Base-by-base conservation (phyloP, 1,140 invertebrate genomes). In the Drosophila sp. region DNA sequence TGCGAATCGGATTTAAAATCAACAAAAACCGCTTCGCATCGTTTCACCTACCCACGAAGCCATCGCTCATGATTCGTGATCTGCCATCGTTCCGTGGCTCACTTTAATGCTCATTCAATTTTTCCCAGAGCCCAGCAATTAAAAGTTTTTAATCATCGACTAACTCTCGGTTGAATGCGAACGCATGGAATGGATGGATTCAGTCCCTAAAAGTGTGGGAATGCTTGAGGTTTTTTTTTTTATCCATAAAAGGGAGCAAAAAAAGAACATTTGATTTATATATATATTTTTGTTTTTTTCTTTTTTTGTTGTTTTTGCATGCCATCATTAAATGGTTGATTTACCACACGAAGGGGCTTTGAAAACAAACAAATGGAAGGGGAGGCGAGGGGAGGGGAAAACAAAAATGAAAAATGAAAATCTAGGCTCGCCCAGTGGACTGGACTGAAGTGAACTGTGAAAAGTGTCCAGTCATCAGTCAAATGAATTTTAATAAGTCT, bases 1-100 rank as follows among this genome's bases (percentile, higher is more conserved):
- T 61, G 60, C 60, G 60, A 61, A 44, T 11, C 25, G 35, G 60
- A 61, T 61, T 61, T 44, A 61, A 61, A 61, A 41, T 44, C 38
- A 61, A 7, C 44, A 50, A 50, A 50, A 44, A 50, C 23, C 44
- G 44, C 44, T 50, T 27, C 44, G 7, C 6, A 27, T 27, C 44
- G 6, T 44, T 44, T 44, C 41, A 44, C n/a, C 41, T 23, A 47
- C 44, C 17, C 33, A 3, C 44, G 5, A 10, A 38, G 25, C 17
- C 17, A 2, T 25, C 5, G 5, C 44, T 27, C 23, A 50, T 50
- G 44, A 50, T 41, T 40, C 33, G 11, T 41, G 38, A 60, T 60
- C 33, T n/a, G 4, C 33, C n/a, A 30, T n/a, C 33, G 4, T 40
- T 29, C n/a, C 33, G 17, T 61, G 44, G 23, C 23, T 10, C 23